Percentiles rank a stretch among this genome's conserved stretches.
Evolutionary conservation across 2,113 vertebrate species (phyloP).

Genomic region (Varanus komodoensis): DNA sequence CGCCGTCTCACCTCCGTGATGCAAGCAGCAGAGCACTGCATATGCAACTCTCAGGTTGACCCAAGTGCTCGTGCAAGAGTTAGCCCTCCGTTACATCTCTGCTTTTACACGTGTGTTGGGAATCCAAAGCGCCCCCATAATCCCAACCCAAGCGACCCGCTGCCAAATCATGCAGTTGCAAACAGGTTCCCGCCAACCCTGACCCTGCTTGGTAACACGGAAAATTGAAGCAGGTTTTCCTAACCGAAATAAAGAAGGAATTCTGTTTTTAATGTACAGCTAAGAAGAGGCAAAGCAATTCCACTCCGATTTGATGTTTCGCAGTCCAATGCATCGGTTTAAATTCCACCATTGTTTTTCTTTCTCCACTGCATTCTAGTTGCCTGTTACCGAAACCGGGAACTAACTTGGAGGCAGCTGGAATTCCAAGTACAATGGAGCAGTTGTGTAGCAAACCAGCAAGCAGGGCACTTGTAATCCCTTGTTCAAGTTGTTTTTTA

Average conservation of each 20-base stretch:
- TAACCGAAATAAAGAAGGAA: slow-evolving; percentile 46
- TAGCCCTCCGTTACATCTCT: no score
- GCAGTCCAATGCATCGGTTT: not conserved
- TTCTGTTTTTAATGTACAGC: slow-evolving; percentile 34
- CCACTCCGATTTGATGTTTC: not conserved
- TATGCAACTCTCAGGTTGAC: not conserved
- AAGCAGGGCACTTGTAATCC: not conserved
- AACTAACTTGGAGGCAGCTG: not conserved
- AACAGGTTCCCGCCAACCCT: no score
- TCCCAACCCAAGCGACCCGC: no score
- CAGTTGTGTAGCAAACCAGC: not conserved
- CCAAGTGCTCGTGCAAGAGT: no score
- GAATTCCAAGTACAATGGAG: not conserved
- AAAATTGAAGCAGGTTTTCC: slow-evolving; percentile 67
- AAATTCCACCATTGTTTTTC: no score
- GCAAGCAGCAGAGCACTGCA: not conserved
- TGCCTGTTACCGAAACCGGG: fast-evolving
- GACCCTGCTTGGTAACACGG: slow-evolving; percentile 69
- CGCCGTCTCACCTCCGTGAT: not conserved
- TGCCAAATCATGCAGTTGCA: no score
- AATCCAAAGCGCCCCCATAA: no score
- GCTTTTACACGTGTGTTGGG: no score
- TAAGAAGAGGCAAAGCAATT: slow-evolving; percentile 39
- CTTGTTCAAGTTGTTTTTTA: not conserved
- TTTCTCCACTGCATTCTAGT: not conserved